phyloP scores from a whole-genome alignment of 2,113 vertebrate species.

The Bungarus multicinctus region DNA sequence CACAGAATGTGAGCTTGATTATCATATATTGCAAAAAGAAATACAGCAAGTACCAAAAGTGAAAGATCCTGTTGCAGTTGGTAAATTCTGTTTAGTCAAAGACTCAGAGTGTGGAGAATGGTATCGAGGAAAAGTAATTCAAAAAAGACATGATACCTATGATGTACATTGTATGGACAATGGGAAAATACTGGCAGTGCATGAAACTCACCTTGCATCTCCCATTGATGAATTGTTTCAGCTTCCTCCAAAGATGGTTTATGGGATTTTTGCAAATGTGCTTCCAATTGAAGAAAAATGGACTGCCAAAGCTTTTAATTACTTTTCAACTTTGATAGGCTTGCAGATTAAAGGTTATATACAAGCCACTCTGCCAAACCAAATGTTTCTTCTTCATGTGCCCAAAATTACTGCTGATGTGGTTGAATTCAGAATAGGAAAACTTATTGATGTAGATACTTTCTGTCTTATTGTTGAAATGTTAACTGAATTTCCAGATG shows the following conservation, averaged over 20 bases:
- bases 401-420: conserved; percentile 78
- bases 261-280: conserved; percentile 85
- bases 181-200: conserved; percentile 75
- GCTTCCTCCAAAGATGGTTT: conserved; percentile 81
- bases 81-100: conserved; percentile 85
- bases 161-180: conserved; percentile 83
- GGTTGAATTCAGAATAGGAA: conserved; percentile 76
- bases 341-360: conserved; percentile 75
- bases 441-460: conserved; percentile 78
- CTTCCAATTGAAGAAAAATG: conserved; percentile 75
- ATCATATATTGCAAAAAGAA: conserved; percentile 82
- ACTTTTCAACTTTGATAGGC: conserved; percentile 79
- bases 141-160: conserved; percentile 62
- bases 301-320: conserved; percentile 72
- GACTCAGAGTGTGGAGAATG: conserved; percentile 75
- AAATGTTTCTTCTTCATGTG: conserved; percentile 80
- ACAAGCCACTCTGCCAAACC: conserved; percentile 74
- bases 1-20: conserved; percentile 79
- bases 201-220: conserved; percentile 66
- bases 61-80: conserved; percentile 60
- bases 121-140: conserved; percentile 86
- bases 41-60: conserved; percentile 80
- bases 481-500: conserved; percentile 69
- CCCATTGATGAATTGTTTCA: conserved; percentile 77
- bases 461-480: conserved; percentile 83